Base-by-base conservation (phyloP, 2,888 invertebrate species). In the Didymodactylos carnosus region DNA sequence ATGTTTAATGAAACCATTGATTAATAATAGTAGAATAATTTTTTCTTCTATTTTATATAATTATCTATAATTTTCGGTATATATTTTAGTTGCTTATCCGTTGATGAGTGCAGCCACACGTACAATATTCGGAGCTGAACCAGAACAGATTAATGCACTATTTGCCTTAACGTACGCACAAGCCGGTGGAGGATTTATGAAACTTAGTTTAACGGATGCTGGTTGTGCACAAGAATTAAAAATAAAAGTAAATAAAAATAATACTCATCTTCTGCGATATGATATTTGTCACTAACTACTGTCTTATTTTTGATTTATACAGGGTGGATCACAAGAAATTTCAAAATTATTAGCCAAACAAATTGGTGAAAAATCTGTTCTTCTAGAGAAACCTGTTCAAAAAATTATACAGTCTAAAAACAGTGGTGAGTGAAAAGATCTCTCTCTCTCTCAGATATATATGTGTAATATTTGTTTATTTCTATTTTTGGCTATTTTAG, bases 81-180 rank as follows among this genome's bases (percentile, higher is more conserved):
- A 43, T 62, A 40, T 43, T 11, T 70, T 35, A 82, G 82, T 77
- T 73, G 80, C 80, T 8, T 78, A 76, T 69, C 80, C 81, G 43
- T 75, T 79, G 1, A 75, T 80, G 39, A 77, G 78, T 16, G 78
- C 80, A 11, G 79, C 80, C 14, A 75, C 76, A 19, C 76, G 82
- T 51, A 79, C 79, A 25, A 79, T 83, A 72, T 79, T 81, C 76
- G 83, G 83, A n/a, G 77, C 77, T 29, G 82, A 82, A 71, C 69
- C 78, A 0, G 77, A 77, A 7, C 82, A 82, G 77, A 77, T 83
- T 39, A 83, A 82, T n/a, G 76, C 81, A 8, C 77, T 83, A 39
- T 83, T 80, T 76, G 80, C 77, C 72, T 76, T 83, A 19, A 78
- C 78, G 35, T 83, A 82, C 74, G 74, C 79, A 29, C 78, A 77